Base-by-base conservation (phyloP, 2,113 vertebrate genomes). In the Calonectris borealis region DNA sequence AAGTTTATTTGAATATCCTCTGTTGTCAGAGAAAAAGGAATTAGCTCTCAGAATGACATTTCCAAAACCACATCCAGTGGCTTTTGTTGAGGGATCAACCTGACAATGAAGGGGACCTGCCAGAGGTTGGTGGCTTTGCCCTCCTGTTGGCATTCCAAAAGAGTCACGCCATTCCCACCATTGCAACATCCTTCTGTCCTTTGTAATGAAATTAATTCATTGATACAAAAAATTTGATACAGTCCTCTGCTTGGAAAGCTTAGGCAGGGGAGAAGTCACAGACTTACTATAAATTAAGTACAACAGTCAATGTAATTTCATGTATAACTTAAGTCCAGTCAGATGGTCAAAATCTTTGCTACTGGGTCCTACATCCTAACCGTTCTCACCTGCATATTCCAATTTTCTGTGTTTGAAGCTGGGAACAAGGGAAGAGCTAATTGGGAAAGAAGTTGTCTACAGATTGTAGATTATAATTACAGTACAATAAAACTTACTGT, bases 41-140 rank as follows among this genome's bases (percentile, higher is more conserved):
- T 64, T 65, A 34, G 6, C 0, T 65, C 13, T 46, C 44, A 77
- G 38, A 83, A 70, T 6, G 55, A 42, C 6, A 21, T 48, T 94
- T 86, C 19, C 22, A 42, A 66, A 75, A n/a, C 6, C 11, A 21
- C 9, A 21, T 36, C 13, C 20, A 55, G 16, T 29, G 21, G 9
- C 31, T 57, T 26, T 54, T n/a, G 29, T n/a, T 55, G 31, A n/a
- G 20, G 32, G 5, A 4, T 71, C 40, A 71, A 61, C 34, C 7
- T 64, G 21, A 64, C 27, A 36, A 2, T 11, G 27, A 44, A n/a
- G 24, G 22, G 7, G 36, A 72, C 8, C 17, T 16, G 5, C 20
- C 15, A 49, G 26, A 66, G 1, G 3, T 4, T 65, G 27, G 19
- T n/a, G 27, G 6, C 11, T 80, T 73, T 4, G 1, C 7, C 6